Base-by-base conservation (phyloP, 2,113 vertebrate species). In the Cathartes aura region DNA sequence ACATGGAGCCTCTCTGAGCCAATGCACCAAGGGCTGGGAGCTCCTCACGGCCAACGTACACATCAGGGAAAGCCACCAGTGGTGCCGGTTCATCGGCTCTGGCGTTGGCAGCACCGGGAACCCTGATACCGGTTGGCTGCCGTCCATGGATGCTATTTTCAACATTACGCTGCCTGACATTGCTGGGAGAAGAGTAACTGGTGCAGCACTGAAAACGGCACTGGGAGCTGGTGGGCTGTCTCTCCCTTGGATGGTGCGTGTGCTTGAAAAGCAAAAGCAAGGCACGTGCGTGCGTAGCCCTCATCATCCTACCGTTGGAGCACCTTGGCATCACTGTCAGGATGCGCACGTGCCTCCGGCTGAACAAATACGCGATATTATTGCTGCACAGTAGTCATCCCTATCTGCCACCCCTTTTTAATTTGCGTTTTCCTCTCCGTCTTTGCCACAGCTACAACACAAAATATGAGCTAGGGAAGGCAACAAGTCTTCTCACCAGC, bases 211-310 rank as follows among this genome's bases (percentile, higher is more conserved):
- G 56, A 34, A 80, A 53, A 26, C 3, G 8, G 36, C 3, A 4
- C 14, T 16, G 38, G 55, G 30, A 53, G 48, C 50, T 29, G 43
- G 34, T 42, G 50, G 45, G 43, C 6, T 52, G 36, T 42, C 58
- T 47, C 48, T 47, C 26, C 53, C 12, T 29, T 34, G 38, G 38
- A 5, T 38, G 38, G 9, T 15, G 23, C 15, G 32, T 1, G 21
- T 7, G 9, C 42, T 67, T 2, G 8, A 48, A 64, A 55, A 81
- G 29, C 38, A 36, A 52, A 36, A 52, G 13, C 63, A 38, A 62
- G 55, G 85, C 14, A 42, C 2, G 1, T 5, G 11, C 1, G 1
- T 1, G 9, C 12, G 2, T 4, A 38, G 66, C 14, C 30, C 24
- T 27, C 48, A 7, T 34, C 66, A 23, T 27, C 40, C 48, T n/a